Base-by-base conservation (phyloP, 2,113 vertebrate genomes). In the Melanerpes formicivorus region DNA sequence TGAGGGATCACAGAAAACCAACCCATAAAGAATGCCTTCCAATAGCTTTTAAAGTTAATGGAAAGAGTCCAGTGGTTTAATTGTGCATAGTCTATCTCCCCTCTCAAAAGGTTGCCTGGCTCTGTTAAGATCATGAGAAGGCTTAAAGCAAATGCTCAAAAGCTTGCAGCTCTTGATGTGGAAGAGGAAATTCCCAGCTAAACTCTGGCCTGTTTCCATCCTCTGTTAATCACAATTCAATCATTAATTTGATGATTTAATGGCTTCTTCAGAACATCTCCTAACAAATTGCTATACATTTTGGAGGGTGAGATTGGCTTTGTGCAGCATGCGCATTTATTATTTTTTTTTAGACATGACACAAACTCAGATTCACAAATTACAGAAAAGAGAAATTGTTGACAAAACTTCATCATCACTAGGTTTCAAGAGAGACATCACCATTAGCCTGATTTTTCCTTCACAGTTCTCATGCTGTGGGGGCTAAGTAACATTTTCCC, bases 21-120 rank as follows among this genome's bases (percentile, higher is more conserved):
- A 72, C 67, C 25, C 48, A 10, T 69, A 62, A 1, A 0, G 32
- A 87, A 15, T 34, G 8, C 4, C 87, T 93, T 92, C 58, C 65
- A 75, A 80, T 4, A 55, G 25, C 42, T 78, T 83, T 86, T 65
- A 3, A 92, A 93, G 56, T 54, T 59, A 90, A 44, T 75, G 89
- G 87, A 95, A 95, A 67, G n/a, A 14, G 22, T 69, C 56, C 88
- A 88, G 63, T 96, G 73, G n/a, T 50, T 93, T 93, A 89, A 85
- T 52, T n/a, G 40, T 84, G 37, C 54, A 67, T 54, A 90, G 76
- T 72, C 40, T 40, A 78, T 77, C 80, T 87, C 29, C 29, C 5
- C 13, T 64, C 72, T 83, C 69, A 69, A 89, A 91, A 90, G 7
- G 32, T 56, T 92, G 37, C 32, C 73, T 85, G 58, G 44, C 40